phyloP scores from a whole-genome alignment of 2,797 vertebrate species.

The Ataeniobius toweri region DNA sequence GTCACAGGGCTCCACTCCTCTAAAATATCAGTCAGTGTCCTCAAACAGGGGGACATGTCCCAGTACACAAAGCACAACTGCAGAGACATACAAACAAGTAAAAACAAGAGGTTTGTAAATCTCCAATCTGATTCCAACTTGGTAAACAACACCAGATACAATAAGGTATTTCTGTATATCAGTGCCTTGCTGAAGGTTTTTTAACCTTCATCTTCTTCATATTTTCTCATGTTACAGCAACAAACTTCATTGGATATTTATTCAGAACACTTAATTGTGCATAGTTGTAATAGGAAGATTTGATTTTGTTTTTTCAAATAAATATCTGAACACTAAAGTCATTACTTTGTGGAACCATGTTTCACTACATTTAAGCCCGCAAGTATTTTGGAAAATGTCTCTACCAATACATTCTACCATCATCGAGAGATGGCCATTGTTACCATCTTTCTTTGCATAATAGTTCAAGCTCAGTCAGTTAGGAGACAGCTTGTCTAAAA shows the following conservation, averaged over 20 bases:
- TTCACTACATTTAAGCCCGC: no score
- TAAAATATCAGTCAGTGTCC: constrained; percentile 72
- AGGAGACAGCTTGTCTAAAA: background rate
- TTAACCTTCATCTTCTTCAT: background rate
- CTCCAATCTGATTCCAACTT: background rate
- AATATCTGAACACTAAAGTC: no score
- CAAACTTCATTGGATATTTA: background rate
- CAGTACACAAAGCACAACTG: constrained; percentile 82
- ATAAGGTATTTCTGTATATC: no score
- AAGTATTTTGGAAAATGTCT: no score
- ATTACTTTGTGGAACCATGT: no score
- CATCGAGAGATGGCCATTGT: no score
- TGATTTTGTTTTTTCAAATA: background rate
- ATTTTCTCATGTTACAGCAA: background rate
- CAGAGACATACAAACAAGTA: constrained; percentile 18
- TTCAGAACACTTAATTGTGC: background rate
- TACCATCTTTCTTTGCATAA: no score
- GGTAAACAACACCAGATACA: background rate
- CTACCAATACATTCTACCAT: no score
- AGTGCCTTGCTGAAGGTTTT: background rate
- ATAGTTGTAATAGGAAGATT: background rate
- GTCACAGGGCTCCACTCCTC: constrained; percentile 58
- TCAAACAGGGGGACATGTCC: constrained; percentile 77
- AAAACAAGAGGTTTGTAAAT: background rate
- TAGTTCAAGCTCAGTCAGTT: no score